Conservation (phyloP, 2,888 invertebrate species). For the Antitype chi region DNA sequence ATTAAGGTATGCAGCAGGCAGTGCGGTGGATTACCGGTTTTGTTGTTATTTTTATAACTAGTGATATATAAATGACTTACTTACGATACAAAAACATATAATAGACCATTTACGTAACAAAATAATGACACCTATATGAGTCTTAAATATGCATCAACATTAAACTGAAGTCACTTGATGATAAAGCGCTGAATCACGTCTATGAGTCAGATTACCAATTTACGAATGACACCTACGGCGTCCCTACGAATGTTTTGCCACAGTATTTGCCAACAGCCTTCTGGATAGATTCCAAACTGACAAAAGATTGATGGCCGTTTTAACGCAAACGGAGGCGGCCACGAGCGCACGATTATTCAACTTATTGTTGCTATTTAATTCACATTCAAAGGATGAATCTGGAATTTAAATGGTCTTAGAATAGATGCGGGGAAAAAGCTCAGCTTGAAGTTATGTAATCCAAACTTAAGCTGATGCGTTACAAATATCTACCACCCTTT, state of each 20-base stretch:
- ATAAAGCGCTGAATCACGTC: conserved; percentile 37
- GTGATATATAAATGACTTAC: not conserved
- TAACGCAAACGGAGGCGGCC: conserved; percentile 43
- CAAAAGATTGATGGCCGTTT: conserved; percentile 63
- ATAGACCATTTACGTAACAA: not conserved
- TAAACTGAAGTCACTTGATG: conserved; percentile 7
- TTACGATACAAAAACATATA: not conserved
- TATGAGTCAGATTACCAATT: conserved; percentile 52
- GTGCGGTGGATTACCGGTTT: conserved; percentile 36
- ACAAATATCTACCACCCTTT: not conserved
- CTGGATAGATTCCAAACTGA: conserved; percentile 70
- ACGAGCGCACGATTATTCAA: conserved; percentile 48
- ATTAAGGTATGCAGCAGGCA: conserved; percentile 34
- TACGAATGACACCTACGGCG: conserved; percentile 42
- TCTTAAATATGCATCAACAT: not conserved
- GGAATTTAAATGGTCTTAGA: conserved; percentile 52
- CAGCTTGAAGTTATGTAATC: conserved; percentile 10
- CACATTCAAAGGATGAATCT: conserved; percentile 47
- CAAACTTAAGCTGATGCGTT: no score
- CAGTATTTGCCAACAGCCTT: conserved; percentile 64
- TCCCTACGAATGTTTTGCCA: conserved; percentile 51
- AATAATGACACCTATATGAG: conserved; percentile 26
- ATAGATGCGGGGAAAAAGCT: conserved; percentile 14
- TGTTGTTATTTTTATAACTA: conserved; percentile 3
- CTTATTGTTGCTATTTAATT: conserved; percentile 57